A percentile compares a stretch with the other conserved stretches of the same genome.
Conservation (phyloP, 2,113 vertebrate genomes). For the Oxyruncus cristatus region DNA sequence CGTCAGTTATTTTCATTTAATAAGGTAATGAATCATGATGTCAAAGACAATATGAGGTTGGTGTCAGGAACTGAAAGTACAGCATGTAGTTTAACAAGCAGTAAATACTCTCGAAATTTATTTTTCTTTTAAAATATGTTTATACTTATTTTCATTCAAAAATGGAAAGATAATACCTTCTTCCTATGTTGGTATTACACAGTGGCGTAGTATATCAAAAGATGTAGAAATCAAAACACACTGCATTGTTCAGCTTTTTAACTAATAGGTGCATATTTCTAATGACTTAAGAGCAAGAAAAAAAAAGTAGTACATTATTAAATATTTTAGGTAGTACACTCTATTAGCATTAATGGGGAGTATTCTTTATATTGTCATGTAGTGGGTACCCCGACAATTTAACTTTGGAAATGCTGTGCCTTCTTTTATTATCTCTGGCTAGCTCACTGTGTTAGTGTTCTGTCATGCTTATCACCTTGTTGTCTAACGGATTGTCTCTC, state of each 20-base stretch:
- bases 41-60: not conserved
- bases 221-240: not conserved
- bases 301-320: not conserved
- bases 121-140: not conserved
- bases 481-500: not conserved
- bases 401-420: not conserved
- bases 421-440: not conserved
- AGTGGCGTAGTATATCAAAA: not conserved
- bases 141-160: not conserved
- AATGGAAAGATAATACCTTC: not conserved
- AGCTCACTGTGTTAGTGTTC: not conserved
- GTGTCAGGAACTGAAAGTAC: not conserved
- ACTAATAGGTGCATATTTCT: not conserved
- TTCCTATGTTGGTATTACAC: not conserved
- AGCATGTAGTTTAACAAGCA: not conserved
- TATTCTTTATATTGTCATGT: not conserved
- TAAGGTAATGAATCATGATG: slow-evolving; percentile 23
- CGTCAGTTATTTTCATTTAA: slow-evolving; percentile 19
- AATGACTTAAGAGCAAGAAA: not conserved
- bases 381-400: not conserved
- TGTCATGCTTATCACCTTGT: not conserved
- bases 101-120: not conserved
- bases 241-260: not conserved
- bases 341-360: not conserved
- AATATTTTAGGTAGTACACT: not conserved